Conservation (phyloP, 2,113 vertebrate species). For the Phocoena phocoena region DNA sequence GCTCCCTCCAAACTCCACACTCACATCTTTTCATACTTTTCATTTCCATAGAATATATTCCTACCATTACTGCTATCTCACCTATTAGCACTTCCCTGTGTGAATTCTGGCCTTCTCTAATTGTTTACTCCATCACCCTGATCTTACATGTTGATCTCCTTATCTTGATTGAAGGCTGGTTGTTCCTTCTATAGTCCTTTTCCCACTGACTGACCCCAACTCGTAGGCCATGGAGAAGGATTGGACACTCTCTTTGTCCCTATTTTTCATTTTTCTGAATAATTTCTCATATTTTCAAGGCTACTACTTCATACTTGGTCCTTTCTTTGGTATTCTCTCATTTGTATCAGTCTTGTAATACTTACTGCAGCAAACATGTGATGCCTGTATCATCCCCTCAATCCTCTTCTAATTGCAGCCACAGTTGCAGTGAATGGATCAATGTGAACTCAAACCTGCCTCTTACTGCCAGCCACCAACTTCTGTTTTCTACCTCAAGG, state of each 20-base stretch:
- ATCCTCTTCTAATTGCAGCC: not conserved
- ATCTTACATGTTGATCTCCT: not conserved
- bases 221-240: not conserved
- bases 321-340: not conserved
- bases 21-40: not conserved
- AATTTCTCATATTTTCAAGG: not conserved
- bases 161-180: not conserved
- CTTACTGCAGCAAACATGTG: not conserved
- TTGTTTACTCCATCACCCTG: not conserved
- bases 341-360: not conserved
- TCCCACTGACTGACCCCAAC: not conserved
- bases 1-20: not conserved
- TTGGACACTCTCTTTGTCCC: accelerated
- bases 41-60: not conserved
- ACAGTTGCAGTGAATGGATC: not conserved
- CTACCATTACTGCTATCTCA: not conserved
- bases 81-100: not conserved
- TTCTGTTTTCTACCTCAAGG: not conserved
- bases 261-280: not conserved
- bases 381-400: accelerated
- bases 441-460: not conserved
- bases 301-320: not conserved
- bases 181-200: not conserved
- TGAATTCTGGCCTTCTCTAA: not conserved
- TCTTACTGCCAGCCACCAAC: not conserved